Evolutionary conservation across 2,113 vertebrate species (phyloP).

Genomic region (Rostratula benghalensis): DNA sequence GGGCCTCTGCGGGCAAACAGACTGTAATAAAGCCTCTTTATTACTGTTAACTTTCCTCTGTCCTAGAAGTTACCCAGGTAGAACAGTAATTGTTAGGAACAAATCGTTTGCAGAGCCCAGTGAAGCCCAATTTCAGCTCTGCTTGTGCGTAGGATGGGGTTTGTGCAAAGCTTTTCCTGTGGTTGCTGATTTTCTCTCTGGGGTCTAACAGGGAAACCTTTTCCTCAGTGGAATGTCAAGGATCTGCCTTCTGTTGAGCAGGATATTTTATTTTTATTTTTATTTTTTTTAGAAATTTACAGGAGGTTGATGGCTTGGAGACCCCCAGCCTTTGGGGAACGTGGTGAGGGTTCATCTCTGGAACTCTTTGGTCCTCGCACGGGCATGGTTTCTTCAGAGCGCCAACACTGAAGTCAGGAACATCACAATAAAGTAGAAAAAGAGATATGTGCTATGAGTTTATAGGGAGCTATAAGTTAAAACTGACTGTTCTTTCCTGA

Average conservation of each 20-base stretch:
- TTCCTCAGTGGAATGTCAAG: neutral
- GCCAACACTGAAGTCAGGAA: neutral
- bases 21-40: neutral
- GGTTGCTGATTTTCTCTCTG: fast-evolving
- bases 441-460: neutral
- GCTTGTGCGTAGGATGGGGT: fast-evolving
- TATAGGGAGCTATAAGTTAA: neutral
- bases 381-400: too few relatives aligned
- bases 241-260: neutral
- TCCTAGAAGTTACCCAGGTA: neutral
- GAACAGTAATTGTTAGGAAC: neutral
- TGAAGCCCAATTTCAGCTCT: fast-evolving
- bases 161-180: neutral
- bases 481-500: neutral
- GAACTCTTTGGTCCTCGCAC: neutral
- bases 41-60: neutral
- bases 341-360: fast-evolving
- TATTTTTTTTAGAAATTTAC: neutral
- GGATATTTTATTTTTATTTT: too few relatives aligned
- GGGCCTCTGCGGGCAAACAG: neutral
- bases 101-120: neutral
- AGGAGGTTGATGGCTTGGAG: neutral
- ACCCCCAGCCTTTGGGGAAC: neutral
- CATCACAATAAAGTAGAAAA: neutral
- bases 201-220: neutral